phyloP scores from a whole-genome alignment of 2,888 invertebrate genomes.

The Drosophila bunnanda region DNA sequence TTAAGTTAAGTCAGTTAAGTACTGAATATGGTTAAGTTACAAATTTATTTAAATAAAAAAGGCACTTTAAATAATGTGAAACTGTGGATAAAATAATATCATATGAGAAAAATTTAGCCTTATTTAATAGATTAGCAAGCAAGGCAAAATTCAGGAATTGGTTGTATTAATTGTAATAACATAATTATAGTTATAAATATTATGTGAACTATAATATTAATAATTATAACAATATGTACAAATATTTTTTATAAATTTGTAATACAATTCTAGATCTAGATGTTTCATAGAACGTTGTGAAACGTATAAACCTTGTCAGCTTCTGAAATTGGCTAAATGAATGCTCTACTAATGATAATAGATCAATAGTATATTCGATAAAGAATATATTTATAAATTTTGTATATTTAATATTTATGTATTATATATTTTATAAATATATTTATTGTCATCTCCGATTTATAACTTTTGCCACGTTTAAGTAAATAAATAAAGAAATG shows the following conservation, averaged over 20 bases:
- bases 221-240: too few relatives aligned
- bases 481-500: too few relatives aligned
- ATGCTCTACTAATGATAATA: neutral
- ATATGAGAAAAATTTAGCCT: neutral
- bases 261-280: too few relatives aligned
- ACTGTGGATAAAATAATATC: neutral
- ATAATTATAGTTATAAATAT: neutral
- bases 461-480: too few relatives aligned
- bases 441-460: neutral
- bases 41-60: neutral
- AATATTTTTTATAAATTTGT: too few relatives aligned
- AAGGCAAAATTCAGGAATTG: neutral
- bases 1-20: neutral
- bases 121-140: neutral
- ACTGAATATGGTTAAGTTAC: too few relatives aligned
- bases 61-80: neutral
- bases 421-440: neutral
- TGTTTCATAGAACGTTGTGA: too few relatives aligned
- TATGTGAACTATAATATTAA: neutral
- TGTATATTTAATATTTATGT: neutral
- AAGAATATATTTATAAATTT: too few relatives aligned
- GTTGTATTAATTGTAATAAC: neutral
- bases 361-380: too few relatives aligned
- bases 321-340: neutral
- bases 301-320: neutral